These are phyloP conservation scores for Naja naja DNA, from an alignment of 2,113 vertebrate genomes.

Conservation along the genomic window DNA sequence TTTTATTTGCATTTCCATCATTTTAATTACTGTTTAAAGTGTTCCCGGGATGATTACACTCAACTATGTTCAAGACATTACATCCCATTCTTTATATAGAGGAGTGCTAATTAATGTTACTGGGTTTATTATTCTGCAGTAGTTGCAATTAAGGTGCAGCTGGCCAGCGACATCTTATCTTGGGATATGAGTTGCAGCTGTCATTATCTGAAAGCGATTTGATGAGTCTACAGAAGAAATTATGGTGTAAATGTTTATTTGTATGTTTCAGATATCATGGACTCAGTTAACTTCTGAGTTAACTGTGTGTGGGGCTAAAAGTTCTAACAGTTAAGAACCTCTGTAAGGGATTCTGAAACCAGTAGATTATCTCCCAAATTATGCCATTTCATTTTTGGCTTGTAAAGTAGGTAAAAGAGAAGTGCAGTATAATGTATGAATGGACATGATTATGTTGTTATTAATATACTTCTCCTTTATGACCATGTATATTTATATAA, in stretches of 20 bases:
- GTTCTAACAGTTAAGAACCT: conserved; percentile 56
- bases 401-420: conserved; percentile 11
- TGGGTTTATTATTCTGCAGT: conserved; percentile 53
- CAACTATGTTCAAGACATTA: conserved; percentile 56
- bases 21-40: conserved; percentile 62
- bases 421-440: conserved; percentile 22
- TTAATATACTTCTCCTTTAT: background rate
- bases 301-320: conserved; percentile 33
- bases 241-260: conserved; percentile 45
- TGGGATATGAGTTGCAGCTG: conserved; percentile 42
- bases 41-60: conserved; percentile 57
- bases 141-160: conserved; percentile 47
- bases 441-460: background rate
- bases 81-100: conserved; percentile 55
- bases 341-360: conserved; percentile 45
- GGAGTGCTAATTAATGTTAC: conserved; percentile 65
- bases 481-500: conserved; percentile 8
- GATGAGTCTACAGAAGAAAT: conserved; percentile 42
- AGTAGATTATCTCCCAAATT: conserved; percentile 24
- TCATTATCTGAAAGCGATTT: conserved; percentile 64
- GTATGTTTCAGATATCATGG: conserved; percentile 42
- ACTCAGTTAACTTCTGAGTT: conserved; percentile 39
- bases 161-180: conserved; percentile 38
- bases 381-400: conserved; percentile 36
- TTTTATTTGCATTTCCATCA: conserved; percentile 62